Evolutionary conservation across 2,888 invertebrate species (phyloP), one percentile per base, ranked within the genome.

Genomic region (Anticlea derivata): DNA sequence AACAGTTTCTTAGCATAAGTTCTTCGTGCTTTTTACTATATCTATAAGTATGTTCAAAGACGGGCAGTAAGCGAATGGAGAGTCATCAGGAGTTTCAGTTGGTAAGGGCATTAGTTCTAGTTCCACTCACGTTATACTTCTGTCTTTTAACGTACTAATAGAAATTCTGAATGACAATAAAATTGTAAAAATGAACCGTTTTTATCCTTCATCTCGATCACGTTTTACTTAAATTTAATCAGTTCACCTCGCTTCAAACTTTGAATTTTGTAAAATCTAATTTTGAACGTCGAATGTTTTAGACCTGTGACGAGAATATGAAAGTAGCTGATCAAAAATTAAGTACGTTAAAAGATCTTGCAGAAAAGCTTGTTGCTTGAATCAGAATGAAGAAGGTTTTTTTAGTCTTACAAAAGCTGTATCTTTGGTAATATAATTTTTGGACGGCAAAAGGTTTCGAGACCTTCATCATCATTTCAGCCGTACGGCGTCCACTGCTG

Each of bases 141-240:
- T 6, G 7, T 27, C 12, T 26, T 27, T 17, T 26, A 27, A 8
- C 5, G 11, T 82, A 80, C 7, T 80, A 37, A 74, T 68, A 75
- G 63, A 58, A 66, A 74, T 73, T 69, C 66, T 62, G 65, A 68
- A 66, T 75, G 86, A 86, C 85, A 85, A 85, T 86, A 84, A 83
- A 73, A 71, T n/a, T 35, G 11, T 44, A 44, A 22, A 23, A 29
- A 43, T 11, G 63, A 45, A 55, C 52, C 43, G 4, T 20, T 13
- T 4, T 65, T 63, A 62, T 67, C 55, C 55, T 62, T 66, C 66
- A 69, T 66, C 61, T 31, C n/a, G 12, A 37, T 70, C 77, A 75
- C 78, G 73, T 75, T 72, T 73, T 73, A 70, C 70, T 61, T 71
- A 66, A 68, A 69, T 75, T 72, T 76, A 76, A 78, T 74, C 73